phyloP scores from a whole-genome alignment of 2,888 invertebrate genomes.

The Dryocosmus kuriphilus region DNA sequence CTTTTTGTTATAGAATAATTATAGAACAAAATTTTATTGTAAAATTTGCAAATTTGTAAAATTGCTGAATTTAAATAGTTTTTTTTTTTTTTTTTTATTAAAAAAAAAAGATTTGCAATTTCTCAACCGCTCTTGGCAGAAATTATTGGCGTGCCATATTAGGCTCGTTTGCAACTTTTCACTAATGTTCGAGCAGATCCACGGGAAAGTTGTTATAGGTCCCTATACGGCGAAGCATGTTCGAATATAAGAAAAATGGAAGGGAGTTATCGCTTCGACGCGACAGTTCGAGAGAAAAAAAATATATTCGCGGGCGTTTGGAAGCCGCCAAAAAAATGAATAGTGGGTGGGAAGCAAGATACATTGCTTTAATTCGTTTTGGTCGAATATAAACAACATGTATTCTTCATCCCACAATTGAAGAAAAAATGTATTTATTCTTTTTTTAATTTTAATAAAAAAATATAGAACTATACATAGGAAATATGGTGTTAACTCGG shows the following conservation, averaged over 20 bases:
- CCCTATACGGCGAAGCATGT: background rate
- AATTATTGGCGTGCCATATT: background rate
- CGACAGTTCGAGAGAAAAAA: background rate
- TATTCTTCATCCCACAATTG: background rate
- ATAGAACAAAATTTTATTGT: background rate
- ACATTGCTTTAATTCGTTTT: background rate
- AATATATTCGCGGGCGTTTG: background rate
- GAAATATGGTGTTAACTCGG: too few relatives aligned
- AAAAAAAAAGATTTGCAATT: background rate
- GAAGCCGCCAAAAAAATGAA: background rate
- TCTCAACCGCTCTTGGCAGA: background rate
- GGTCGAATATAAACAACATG: background rate
- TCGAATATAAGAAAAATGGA: background rate
- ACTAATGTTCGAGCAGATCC: background rate
- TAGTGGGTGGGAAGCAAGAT: background rate
- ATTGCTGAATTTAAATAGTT: background rate
- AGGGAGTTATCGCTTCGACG: background rate
- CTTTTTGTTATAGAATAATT: too few relatives aligned
- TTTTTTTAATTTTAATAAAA: too few relatives aligned
- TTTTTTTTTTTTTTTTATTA: background rate
- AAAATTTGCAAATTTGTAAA: background rate
- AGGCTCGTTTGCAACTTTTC: background rate
- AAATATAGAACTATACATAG: background rate
- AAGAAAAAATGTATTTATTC: too few relatives aligned
- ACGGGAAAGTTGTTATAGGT: background rate